Base-by-base conservation (phyloP, 2,797 vertebrate species). In the Aulostomus chinensis region DNA sequence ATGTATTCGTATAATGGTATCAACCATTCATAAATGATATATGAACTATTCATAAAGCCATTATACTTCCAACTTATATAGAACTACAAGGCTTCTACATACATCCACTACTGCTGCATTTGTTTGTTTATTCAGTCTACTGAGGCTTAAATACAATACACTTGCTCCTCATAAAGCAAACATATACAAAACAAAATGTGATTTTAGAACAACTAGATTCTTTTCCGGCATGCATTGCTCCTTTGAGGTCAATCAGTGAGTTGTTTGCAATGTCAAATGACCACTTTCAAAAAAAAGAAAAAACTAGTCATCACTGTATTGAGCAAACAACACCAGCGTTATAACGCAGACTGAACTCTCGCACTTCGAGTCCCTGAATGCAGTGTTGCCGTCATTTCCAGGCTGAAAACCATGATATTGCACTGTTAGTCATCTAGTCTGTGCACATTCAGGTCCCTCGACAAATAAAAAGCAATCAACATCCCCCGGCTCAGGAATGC, bases 381-480 rank as follows among this genome's bases (percentile, higher is more conserved):
- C 52, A 54, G 17, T 34, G 55, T 50, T 33, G 56, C 15, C 14
- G 6, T 55, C 49, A 78, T 67, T 83, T 50, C 53, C 65, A 37
- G 53, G 46, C 46, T 58, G 43, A 36, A 65, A 76, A 53, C 34
- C 58, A 52, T 52, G 71, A 64, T 58, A 76, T 57, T 58, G 39
- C 39, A 22, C 40, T 46, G 46, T 80, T 78, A 73, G 55, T 84
- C 69, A 79, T 78, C 35, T 29, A 20, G 17, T 32, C 47, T 49
- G 49, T 9, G 6, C 50, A 41, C 60, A 49, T 46, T 65, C 35
- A 33, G 37, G 32, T 74, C 78, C 67, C 55, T 29, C 54, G 65
- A 70, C 68, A 68, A 78, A 81, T 74, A 72, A 61, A 61, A 82
- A 63, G 49, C 45, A 80, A 81, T 80, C 76, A 85, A 58, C 67